Percentiles rank a stretch among this genome's conserved stretches.
Conservation (phyloP, 2,113 vertebrate species). For the Mesocricetus auratus region DNA sequence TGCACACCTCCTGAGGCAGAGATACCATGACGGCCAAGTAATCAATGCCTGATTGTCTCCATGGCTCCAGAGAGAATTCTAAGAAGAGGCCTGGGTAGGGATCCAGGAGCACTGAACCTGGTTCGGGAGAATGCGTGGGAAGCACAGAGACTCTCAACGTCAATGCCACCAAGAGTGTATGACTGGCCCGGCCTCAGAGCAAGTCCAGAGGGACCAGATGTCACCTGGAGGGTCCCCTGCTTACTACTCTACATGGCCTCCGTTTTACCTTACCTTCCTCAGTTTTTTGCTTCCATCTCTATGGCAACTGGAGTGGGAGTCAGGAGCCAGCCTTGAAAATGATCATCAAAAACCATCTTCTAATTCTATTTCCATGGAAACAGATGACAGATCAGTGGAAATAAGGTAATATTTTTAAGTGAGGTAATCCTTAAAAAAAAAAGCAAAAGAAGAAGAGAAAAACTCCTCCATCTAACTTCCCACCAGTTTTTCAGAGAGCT, state of each 20-base stretch:
- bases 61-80: not conserved
- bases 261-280: conserved; percentile 49
- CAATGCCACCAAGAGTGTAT: not conserved
- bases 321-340: conserved; percentile 68
- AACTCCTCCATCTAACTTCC: conserved; percentile 59
- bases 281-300: conserved; percentile 74
- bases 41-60: conserved; percentile 39
- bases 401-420: conserved; percentile 78
- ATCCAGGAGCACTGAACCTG: not conserved
- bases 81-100: not conserved
- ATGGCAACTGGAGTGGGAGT: conserved; percentile 81
- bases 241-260: not conserved
- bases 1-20: not conserved
- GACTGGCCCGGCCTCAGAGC: not conserved
- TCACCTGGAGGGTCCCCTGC: not conserved
- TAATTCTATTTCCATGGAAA: conserved; percentile 86
- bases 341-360: conserved; percentile 71
- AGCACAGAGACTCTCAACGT: not conserved
- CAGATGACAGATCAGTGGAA: conserved; percentile 79
- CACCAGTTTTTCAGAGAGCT: conserved; percentile 62
- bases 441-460: not conserved
- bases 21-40: not conserved
- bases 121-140: not conserved
- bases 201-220: not conserved
- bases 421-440: conserved; percentile 73